Evolutionary conservation across 2,113 vertebrate species (phyloP).

Genomic region (Synodontis membranacea): DNA sequence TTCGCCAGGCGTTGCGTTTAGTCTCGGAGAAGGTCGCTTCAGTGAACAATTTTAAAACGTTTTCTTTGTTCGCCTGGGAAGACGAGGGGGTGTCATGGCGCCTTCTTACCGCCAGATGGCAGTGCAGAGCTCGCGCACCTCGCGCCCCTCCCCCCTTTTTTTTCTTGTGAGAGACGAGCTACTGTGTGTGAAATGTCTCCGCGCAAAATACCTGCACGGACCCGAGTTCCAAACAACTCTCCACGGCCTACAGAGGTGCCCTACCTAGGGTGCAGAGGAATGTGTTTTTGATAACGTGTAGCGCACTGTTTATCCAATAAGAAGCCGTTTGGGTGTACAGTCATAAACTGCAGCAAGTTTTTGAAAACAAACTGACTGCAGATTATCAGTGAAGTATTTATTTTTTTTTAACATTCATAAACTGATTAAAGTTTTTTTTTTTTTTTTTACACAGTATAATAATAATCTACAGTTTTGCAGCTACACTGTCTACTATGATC

Average conservation of each 20-base stretch:
- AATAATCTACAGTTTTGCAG: no score
- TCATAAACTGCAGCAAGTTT: background rate
- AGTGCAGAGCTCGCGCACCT: slow-evolving; percentile 16
- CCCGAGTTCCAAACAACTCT: background rate
- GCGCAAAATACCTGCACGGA: slow-evolving; percentile 28
- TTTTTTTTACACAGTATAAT: no score
- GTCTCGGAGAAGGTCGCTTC: slow-evolving; percentile 24
- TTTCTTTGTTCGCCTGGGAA: slow-evolving; percentile 60
- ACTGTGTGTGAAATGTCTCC: slow-evolving; percentile 44
- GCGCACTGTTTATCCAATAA: background rate
- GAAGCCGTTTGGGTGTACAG: background rate
- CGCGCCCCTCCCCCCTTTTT: slow-evolving; percentile 49
- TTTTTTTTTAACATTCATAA: no score
- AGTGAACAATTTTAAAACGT: slow-evolving; percentile 51
- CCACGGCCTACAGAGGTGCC: background rate
- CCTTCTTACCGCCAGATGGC: slow-evolving; percentile 57
- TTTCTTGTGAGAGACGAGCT: slow-evolving; percentile 12
- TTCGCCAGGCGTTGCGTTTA: slow-evolving; percentile 5
- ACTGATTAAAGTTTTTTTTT: background rate
- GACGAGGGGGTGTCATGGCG: slow-evolving; percentile 51
- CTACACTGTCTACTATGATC: no score
- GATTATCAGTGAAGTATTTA: background rate
- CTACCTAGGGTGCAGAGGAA: background rate
- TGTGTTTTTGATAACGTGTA: background rate
- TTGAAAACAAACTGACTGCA: background rate